Evolutionary conservation across 2,113 vertebrate species (phyloP).

Genomic region (Columba livia): DNA sequence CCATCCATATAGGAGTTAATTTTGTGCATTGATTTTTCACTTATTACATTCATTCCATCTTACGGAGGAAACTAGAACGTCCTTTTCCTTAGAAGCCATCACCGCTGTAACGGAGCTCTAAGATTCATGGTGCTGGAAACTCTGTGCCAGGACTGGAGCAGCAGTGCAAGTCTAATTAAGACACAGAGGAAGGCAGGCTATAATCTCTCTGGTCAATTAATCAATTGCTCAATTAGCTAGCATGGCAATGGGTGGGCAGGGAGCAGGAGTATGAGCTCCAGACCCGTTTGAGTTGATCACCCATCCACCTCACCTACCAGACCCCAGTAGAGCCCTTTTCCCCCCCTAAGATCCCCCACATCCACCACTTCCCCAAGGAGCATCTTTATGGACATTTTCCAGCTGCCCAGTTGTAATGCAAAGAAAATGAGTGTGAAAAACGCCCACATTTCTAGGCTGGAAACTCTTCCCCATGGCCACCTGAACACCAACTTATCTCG

Average conservation of each 20-base stretch:
- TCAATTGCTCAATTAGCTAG: constrained; percentile 28
- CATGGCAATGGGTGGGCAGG: not conserved
- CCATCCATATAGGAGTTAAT: fast-evolving
- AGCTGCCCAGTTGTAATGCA: not conserved
- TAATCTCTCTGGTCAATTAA: not conserved
- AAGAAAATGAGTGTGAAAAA: fast-evolving
- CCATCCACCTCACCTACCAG: fast-evolving
- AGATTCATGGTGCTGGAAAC: not conserved
- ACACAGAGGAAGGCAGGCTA: not conserved
- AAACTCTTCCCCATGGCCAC: not conserved
- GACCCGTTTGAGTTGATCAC: not conserved
- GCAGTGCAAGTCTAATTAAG: not conserved
- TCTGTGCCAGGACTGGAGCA: not conserved
- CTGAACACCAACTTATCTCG: not conserved
- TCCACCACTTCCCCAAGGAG: fast-evolving
- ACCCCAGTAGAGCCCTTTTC: too few relatives aligned
- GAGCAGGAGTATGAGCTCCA: not conserved
- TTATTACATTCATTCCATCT: not conserved
- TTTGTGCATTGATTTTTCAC: not conserved
- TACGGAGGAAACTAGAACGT: not conserved
- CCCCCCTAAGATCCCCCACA: too few relatives aligned
- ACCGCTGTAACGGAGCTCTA: not conserved
- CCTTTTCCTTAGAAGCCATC: not conserved
- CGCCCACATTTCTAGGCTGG: not conserved
- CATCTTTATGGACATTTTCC: fast-evolving